phyloP scores from a whole-genome alignment of 2,113 vertebrate genomes.

The Pedetes capensis region DNA sequence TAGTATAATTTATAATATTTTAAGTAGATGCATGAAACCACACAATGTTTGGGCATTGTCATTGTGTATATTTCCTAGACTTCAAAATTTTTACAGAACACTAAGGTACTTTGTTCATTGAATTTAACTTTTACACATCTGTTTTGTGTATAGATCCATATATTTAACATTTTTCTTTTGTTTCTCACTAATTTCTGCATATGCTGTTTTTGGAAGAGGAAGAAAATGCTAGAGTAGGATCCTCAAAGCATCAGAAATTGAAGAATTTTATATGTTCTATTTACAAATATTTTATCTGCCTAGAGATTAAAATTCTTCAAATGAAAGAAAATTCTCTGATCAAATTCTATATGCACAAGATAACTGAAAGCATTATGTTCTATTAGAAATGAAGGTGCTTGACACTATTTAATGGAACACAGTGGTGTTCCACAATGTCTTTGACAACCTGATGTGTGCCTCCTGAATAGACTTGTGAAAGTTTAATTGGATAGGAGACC shows the following conservation, averaged over 20 bases:
- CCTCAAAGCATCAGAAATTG: not conserved
- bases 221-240: not conserved
- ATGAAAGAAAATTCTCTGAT: slow-evolving; percentile 19
- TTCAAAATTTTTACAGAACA: not conserved
- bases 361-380: slow-evolving; percentile 51
- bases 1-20: not conserved
- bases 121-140: not conserved
- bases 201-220: not conserved
- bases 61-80: not conserved
- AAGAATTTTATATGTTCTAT: slow-evolving; percentile 6
- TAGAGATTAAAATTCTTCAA: slow-evolving; percentile 30
- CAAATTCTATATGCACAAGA: slow-evolving; percentile 65
- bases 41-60: not conserved
- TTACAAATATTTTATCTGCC: slow-evolving; percentile 28
- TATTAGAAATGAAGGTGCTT: slow-evolving; percentile 71
- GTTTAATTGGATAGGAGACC: slow-evolving; percentile 79
- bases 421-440: slow-evolving; percentile 59
- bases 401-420: slow-evolving; percentile 73
- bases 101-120: not conserved
- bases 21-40: not conserved
- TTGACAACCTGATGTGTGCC: slow-evolving; percentile 67
- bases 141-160: not conserved
- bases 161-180: slow-evolving; percentile 34
- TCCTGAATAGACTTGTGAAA: slow-evolving; percentile 78
- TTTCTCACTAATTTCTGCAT: slow-evolving; percentile 51